Percentiles rank a stretch among this genome's conserved stretches.
Conservation (phyloP, 2,888 invertebrate species). For the Sisyra nigra region DNA sequence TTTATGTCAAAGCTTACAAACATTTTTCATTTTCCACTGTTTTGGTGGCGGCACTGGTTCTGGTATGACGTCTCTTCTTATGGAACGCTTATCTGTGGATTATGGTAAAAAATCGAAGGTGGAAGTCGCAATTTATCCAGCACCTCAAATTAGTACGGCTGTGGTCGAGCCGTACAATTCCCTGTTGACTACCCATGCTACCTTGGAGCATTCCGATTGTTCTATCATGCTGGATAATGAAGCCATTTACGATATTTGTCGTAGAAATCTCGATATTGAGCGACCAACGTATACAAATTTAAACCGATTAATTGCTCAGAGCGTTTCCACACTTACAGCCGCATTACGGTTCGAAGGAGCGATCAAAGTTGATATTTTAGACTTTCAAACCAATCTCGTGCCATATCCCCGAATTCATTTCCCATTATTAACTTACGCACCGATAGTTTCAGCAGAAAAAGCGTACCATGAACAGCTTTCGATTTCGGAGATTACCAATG, state of each 20-base stretch:
- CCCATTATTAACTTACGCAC: constrained; percentile 36
- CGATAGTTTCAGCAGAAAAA: constrained; percentile 37
- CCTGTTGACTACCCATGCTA: constrained; percentile 41
- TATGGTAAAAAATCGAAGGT: constrained; percentile 47
- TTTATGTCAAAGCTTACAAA: constrained; percentile 37
- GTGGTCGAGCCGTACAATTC: constrained; percentile 45
- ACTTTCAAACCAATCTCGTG: constrained; percentile 37
- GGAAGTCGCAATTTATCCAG: constrained; percentile 45
- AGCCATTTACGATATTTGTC: constrained; percentile 33
- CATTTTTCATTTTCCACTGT: constrained; percentile 45
- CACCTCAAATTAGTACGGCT: constrained; percentile 19
- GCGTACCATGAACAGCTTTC: constrained; percentile 36
- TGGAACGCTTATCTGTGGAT: constrained; percentile 42
- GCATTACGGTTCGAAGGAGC: constrained; percentile 40
- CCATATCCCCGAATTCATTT: constrained; percentile 44
- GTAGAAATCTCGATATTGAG: constrained; percentile 38
- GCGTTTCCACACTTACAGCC: constrained; percentile 38
- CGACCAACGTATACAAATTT: constrained; percentile 45
- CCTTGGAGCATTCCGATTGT: constrained; percentile 39
- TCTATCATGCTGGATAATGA: constrained; percentile 35
- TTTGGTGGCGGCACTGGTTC: constrained; percentile 44
- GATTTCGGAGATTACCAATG: constrained; percentile 39
- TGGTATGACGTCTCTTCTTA: constrained; percentile 45
- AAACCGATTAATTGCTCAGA: constrained; percentile 38
- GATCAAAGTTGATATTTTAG: constrained; percentile 38